Conservation (phyloP, 2,797 vertebrate genomes). For the Harpagifer antarcticus region DNA sequence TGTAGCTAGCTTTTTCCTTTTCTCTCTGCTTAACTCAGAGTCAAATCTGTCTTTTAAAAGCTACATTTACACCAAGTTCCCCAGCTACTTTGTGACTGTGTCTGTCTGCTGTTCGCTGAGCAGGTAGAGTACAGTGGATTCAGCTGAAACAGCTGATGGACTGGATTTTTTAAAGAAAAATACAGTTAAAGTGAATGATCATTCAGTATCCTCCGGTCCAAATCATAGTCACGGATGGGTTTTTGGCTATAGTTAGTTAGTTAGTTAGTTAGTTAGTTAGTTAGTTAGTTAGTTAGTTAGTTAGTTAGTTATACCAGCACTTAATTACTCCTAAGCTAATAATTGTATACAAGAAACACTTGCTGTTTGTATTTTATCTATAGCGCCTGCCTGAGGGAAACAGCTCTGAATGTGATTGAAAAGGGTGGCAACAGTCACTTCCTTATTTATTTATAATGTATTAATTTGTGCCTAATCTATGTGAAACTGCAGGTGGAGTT, state of each 20-base stretch:
- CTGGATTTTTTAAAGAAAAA: background rate
- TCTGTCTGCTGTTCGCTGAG: too few relatives aligned
- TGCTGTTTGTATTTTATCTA: background rate
- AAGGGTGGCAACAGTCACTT: background rate
- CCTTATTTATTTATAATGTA: background rate
- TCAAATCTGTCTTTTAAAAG: too few relatives aligned
- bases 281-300: background rate
- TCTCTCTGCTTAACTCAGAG: too few relatives aligned
- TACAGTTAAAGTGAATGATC: too few relatives aligned
- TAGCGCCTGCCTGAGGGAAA: conserved; percentile 1
- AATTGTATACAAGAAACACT: background rate
- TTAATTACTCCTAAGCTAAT: background rate
- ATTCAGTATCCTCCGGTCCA: background rate
- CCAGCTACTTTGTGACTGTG: too few relatives aligned
- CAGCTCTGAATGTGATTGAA: background rate
- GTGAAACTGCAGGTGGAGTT: background rate
- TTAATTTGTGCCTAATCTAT: background rate
- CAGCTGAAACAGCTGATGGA: too few relatives aligned
- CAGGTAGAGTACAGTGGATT: too few relatives aligned
- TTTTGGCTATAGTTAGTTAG: background rate
- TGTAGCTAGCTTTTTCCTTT: too few relatives aligned
- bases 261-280: background rate
- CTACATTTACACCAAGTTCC: too few relatives aligned
- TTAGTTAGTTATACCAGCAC: background rate
- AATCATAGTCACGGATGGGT: background rate